Evolutionary conservation across 2,113 vertebrate species (phyloP), one percentile per base, ranked within the genome.

Genomic region (Tangachromis dhanisi): DNA sequence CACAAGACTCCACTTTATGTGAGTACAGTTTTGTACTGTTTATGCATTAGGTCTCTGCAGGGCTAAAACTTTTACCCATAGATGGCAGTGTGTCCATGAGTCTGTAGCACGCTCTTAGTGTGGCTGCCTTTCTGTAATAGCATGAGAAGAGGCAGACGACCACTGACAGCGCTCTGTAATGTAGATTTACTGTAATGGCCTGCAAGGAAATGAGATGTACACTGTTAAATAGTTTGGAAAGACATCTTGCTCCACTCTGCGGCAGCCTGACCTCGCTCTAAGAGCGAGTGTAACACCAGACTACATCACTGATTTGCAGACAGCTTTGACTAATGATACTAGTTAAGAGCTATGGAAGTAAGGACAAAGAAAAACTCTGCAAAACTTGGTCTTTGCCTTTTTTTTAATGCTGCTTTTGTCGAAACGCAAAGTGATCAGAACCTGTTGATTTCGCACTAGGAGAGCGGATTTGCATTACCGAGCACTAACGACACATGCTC

Each of bases 221-320:
- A 81, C 88, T 91, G 91, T 94, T 94, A 95, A 95, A 95, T 95
- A 94, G 91, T 95, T 94, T 85, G 93, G 95, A 95, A 93, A 92
- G 91, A 93, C 93, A 88, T 92, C 83, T 90, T 84, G 88, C 88
- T 89, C 90, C 73, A 35, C 59, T 86, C 73, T 24, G 89, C 87
- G 9, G 71, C 83, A 85, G 53, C 63, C 86, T 93, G 89, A 95
- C 93, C 93, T 92, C 89, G 51, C 83, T 84, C 86, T 66, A 8
- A 38, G 89, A 63, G n/a, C 40, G 11, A 38, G 47, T 6, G 24
- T 55, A 80, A 82, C 92, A 68, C 33, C 66, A 59, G 66, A 79
- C 51, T 49, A 61, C 49, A 89, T 91, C 92, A 88, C 83, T n/a
- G 87, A 90, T 91, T 84, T 85, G 86, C 54, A 81, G 51, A 89